phyloP scores from a whole-genome alignment of 1,140 invertebrate species.

The Nasonia vitripennis region DNA sequence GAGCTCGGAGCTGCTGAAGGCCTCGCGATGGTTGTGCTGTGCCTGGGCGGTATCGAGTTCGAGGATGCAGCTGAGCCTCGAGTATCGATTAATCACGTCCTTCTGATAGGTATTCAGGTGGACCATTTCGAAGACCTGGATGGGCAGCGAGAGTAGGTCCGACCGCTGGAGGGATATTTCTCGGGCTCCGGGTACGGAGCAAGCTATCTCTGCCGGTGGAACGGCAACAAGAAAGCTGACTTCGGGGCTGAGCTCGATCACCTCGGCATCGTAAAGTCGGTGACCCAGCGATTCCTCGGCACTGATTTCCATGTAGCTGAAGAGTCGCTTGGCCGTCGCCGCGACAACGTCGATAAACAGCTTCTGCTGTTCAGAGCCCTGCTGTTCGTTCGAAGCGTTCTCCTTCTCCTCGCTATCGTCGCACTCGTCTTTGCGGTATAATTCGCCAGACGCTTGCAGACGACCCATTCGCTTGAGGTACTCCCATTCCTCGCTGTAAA shows the following conservation, averaged over 20 bases:
- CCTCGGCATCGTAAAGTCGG: conserved; percentile 92
- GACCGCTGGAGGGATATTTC: conserved; percentile 86
- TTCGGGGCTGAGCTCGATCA: conserved; percentile 91
- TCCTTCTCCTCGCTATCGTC: conserved; percentile 71
- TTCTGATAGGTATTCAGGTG: conserved; percentile 93
- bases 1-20: conserved; percentile 93
- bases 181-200: conserved; percentile 90
- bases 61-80: conserved; percentile 91
- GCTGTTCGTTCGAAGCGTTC: conserved; percentile 72
- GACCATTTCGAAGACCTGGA: conserved; percentile 95
- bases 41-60: conserved; percentile 94
- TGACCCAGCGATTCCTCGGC: conserved; percentile 81
- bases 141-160: conserved; percentile 89
- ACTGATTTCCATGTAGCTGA: conserved; percentile 87
- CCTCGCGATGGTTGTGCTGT: conserved; percentile 93
- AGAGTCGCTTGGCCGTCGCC: conserved; percentile 82
- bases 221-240: conserved; percentile 93
- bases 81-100: conserved; percentile 91
- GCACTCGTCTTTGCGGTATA: conserved; percentile 58
- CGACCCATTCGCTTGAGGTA: conserved; percentile 80
- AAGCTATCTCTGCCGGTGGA: conserved; percentile 92
- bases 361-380: conserved; percentile 84
- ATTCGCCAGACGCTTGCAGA: conserved; percentile 51
- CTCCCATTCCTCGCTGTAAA: conserved; percentile 91
- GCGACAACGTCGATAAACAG: conserved; percentile 86